Base-by-base conservation (phyloP, 1,140 invertebrate species). In the Meloidogyne hapla region DNA sequence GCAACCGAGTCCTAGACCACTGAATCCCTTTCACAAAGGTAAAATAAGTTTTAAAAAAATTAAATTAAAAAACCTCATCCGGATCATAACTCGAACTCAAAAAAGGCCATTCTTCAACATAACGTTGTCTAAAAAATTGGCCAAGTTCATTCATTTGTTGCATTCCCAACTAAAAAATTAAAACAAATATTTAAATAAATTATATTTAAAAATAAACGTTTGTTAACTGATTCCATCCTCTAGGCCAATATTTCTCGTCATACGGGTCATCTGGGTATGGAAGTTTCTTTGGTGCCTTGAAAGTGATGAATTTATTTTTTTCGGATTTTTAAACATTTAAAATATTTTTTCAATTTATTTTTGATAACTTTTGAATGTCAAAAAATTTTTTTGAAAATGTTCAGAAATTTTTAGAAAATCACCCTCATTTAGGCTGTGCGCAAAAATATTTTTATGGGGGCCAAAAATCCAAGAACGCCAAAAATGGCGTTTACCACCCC, bases 131-230 rank as follows among this genome's bases (percentile, higher is more conserved):
- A 23, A 76, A 64, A 72, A 56, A 76, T 40, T 25, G 23, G 1
- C 75, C 75, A 28, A 76, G 70, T 33, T 74, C 75, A 5, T 28
- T 56, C 75, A 76, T 76, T 72, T 76, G 67, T 8, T 21, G 15
- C 75, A 76, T 76, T 10, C 75, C 75, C 38, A 68, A 33, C 74
- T 75, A 21, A 1, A 75, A 61, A 72, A 23, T 3, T 4, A 33
- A n/a, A n/a, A n/a, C n/a, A n/a, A n/a, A n/a, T 23, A 9, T 33
- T 33, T 3, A 12, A 71, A 62, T 15, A 4, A 4, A 12, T 42
- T 8, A 40, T 26, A 1, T 61, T 25, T 21, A 6, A n/a, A 56
- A 56, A 56, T 15, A 10, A 42, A 73, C 70, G 26, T 73, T 73
- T 21, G 70, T 73, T 38, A 73, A 18, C 13, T 73, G 70, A 28